Percentiles rank a stretch among this genome's conserved stretches.
Evolutionary conservation across 30 jellyfish, hydroid and myxozoan species (phyloP).

Genomic region (Chironex yamaguchii): DNA sequence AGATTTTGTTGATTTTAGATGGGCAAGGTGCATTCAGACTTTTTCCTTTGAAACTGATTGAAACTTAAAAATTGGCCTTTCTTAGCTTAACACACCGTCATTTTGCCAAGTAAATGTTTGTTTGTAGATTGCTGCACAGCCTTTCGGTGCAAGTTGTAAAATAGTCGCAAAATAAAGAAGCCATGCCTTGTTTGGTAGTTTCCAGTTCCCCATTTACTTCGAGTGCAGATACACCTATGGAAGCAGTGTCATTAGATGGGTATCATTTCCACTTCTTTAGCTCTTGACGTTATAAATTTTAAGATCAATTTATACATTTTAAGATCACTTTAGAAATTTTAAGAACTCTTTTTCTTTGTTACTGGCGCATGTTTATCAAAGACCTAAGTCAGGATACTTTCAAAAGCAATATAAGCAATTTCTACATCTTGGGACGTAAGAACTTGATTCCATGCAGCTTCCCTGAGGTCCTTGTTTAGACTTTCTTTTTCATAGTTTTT

Average conservation of each 20-base stretch:
- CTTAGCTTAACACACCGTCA: no score
- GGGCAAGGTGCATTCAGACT: no score
- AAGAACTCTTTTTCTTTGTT: slow-evolving; percentile 51
- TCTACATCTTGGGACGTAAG: slow-evolving; percentile 46
- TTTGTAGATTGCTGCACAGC: no score
- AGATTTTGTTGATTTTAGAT: no score
- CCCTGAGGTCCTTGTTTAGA: slow-evolving; percentile 45
- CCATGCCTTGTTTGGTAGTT: slow-evolving; percentile 57
- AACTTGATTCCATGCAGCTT: slow-evolving; percentile 49
- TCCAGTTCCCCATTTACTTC: slow-evolving; percentile 46
- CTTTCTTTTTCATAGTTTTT: slow-evolving; percentile 48
- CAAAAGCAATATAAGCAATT: slow-evolving; percentile 46
- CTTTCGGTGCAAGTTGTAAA: background rate
- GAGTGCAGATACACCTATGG: slow-evolving; percentile 28
- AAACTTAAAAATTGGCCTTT: no score
- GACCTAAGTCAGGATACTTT: slow-evolving; percentile 36
- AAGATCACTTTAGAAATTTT: no score
- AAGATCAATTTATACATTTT: slow-evolving; percentile 13
- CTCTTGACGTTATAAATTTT: no score
- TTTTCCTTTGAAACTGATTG: no score
- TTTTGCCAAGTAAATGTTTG: no score
- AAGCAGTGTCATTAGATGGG: slow-evolving; percentile 9
- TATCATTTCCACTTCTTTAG: no score
- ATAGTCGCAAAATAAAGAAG: slow-evolving; percentile 40
- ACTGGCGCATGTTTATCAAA: slow-evolving; percentile 51